phyloP scores from a whole-genome alignment of 2,888 invertebrate genomes.

The Palloptera scutellata region DNA sequence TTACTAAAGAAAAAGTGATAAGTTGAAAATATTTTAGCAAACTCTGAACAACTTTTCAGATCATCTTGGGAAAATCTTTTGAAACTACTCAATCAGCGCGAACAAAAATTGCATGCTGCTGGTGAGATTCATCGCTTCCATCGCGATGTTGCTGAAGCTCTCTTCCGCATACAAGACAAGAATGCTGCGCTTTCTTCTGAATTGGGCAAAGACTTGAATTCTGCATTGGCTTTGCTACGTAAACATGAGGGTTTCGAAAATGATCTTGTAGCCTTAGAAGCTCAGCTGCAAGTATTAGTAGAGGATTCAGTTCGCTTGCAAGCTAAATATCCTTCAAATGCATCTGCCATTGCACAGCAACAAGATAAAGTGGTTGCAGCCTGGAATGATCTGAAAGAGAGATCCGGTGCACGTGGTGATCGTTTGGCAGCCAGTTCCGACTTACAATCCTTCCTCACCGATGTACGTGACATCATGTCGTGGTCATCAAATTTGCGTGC shows the following conservation, averaged over 20 bases:
- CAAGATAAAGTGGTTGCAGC: constrained; percentile 86
- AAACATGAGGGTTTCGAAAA: constrained; percentile 94
- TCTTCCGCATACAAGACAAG: constrained; percentile 90
- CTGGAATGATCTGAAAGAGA: constrained; percentile 86
- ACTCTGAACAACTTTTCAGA: constrained; percentile 61
- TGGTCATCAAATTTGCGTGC: constrained; percentile 86
- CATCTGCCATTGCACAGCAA: constrained; percentile 85
- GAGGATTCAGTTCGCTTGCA: constrained; percentile 92
- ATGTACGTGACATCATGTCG: constrained; percentile 84
- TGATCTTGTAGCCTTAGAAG: constrained; percentile 90
- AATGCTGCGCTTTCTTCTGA: constrained; percentile 84
- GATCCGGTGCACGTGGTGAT: constrained; percentile 80
- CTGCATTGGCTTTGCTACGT: constrained; percentile 81
- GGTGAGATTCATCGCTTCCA: constrained; percentile 98
- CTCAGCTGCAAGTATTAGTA: constrained; percentile 87
- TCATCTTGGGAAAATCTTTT: constrained; percentile 88
- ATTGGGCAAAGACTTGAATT: constrained; percentile 82
- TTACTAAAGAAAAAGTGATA: constrained; percentile 50
- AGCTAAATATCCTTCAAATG: constrained; percentile 90
- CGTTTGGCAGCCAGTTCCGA: constrained; percentile 87
- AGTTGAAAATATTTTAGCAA: neutral
- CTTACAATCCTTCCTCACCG: constrained; percentile 87
- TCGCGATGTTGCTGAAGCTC: constrained; percentile 90
- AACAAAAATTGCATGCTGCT: constrained; percentile 88
- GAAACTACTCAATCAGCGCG: constrained; percentile 85